Percentiles rank a stretch among this genome's conserved stretches.
These are phyloP conservation scores for Rhadina sibilatrix DNA, from an alignment of 2,113 vertebrate species.

Conservation along the genomic window DNA sequence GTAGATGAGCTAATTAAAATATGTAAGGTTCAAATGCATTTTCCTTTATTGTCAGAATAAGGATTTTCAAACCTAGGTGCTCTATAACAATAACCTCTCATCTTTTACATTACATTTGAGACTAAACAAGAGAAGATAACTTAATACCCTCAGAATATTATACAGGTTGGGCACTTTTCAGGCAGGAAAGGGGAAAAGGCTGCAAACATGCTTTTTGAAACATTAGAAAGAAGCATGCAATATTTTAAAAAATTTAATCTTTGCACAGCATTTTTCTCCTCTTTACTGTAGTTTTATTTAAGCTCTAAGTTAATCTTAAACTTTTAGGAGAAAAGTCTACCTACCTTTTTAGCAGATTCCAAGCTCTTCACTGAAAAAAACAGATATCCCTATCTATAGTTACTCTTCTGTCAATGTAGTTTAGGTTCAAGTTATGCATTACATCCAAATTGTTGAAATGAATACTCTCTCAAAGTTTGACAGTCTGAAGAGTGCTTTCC, in stretches of 20 bases:
- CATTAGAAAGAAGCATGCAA: not conserved
- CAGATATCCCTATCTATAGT: constrained; percentile 15
- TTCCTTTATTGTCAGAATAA: constrained; percentile 31
- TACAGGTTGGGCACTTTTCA: not conserved
- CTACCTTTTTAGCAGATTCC: constrained; percentile 66
- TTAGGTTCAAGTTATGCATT: not conserved
- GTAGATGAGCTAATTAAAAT: constrained; percentile 49
- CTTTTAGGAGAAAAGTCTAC: constrained; percentile 20
- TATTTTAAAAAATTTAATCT: not conserved
- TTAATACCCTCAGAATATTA: not conserved
- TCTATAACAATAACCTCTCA: not conserved
- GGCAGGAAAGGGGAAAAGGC: not conserved
- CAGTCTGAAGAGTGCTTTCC: constrained; percentile 63
- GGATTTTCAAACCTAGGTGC: not conserved
- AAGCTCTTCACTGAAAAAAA: constrained; percentile 49
- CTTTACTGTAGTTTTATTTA: not conserved
- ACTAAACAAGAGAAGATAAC: not conserved
- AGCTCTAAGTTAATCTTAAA: not conserved
- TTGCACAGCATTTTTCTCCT: not conserved
- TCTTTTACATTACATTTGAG: not conserved
- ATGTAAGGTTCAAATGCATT: not conserved
- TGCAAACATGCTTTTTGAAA: not conserved
- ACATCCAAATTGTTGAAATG: constrained; percentile 45
- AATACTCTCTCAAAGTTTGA: constrained; percentile 22
- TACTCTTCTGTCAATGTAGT: not conserved